These are phyloP conservation scores for Calliopsis andreniformis DNA, from an alignment of 1,140 invertebrate genomes.

Conservation along the genomic window DNA sequence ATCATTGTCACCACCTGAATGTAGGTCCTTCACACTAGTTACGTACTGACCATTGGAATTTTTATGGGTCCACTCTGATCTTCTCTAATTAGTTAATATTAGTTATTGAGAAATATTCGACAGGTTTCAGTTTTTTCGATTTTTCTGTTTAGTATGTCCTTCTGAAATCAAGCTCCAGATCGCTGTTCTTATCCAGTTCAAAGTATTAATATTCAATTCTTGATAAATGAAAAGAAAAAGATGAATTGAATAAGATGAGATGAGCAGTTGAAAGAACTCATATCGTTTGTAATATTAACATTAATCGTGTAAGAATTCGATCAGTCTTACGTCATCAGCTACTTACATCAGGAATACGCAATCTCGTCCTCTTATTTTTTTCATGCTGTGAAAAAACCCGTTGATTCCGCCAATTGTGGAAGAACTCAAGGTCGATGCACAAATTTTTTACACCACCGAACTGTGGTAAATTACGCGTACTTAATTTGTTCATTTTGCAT, in stretches of 20 bases:
- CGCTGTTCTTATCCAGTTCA: no score
- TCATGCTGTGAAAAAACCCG: constrained; percentile 30
- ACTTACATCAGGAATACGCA: constrained; percentile 23
- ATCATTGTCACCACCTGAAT: constrained; percentile 36
- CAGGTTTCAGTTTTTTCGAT: no score
- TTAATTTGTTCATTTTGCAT: constrained; percentile 8
- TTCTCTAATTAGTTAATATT: background rate
- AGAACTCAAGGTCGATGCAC: constrained; percentile 43
- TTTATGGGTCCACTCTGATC: background rate
- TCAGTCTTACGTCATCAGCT: constrained; percentile 20
- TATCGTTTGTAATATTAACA: background rate
- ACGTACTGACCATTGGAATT: constrained; percentile 1
- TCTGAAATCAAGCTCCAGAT: no score
- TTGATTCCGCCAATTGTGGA: constrained; percentile 55
- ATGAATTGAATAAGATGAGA: no score
- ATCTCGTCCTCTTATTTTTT: constrained; percentile 41
- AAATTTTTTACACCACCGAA: constrained; percentile 24
- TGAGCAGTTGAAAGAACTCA: no score
- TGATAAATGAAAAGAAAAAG: no score
- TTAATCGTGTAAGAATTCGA: constrained; percentile 20
- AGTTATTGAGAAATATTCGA: background rate
- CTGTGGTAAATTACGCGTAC: constrained; percentile 1
- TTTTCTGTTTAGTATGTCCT: no score
- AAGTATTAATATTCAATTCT: no score
- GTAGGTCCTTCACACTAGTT: constrained; percentile 28